Conservation (phyloP, 37 sponge, comb jelly and placozoan genomes). For the Aphrocallistes beatrix region DNA sequence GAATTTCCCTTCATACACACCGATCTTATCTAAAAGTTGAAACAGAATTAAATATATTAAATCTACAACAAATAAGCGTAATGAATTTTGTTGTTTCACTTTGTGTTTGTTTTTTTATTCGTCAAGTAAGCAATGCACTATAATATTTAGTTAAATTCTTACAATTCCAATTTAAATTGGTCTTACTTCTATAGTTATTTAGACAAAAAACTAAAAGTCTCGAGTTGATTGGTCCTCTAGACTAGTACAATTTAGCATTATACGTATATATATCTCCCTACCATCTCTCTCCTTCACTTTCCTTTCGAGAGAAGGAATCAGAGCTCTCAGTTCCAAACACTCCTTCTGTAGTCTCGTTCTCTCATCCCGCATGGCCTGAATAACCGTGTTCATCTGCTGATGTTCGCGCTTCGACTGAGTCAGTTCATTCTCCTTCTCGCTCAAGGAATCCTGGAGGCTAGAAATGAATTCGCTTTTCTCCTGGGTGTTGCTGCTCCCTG, state of each 20-base stretch:
- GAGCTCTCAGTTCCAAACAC: slow-evolving; percentile 10
- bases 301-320: background rate
- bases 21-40: background rate
- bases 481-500: background rate
- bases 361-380: slow-evolving; percentile 3
- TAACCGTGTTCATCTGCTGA: slow-evolving; percentile 12
- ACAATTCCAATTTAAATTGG: no score
- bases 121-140: no score
- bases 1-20: background rate
- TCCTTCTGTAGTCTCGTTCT: slow-evolving; percentile 10
- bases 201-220: no score
- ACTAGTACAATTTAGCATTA: no score
- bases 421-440: background rate
- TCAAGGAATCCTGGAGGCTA: background rate
- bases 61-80: no score
- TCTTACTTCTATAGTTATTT: no score
- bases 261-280: no score
- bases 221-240: no score
- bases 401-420: background rate
- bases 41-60: no score
- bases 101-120: no score
- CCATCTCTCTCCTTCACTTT: background rate
- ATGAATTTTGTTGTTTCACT: no score
- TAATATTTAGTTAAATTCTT: no score
- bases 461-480: background rate